phyloP scores from a whole-genome alignment of 1,140 invertebrate species.

The Heliothis virescens region DNA sequence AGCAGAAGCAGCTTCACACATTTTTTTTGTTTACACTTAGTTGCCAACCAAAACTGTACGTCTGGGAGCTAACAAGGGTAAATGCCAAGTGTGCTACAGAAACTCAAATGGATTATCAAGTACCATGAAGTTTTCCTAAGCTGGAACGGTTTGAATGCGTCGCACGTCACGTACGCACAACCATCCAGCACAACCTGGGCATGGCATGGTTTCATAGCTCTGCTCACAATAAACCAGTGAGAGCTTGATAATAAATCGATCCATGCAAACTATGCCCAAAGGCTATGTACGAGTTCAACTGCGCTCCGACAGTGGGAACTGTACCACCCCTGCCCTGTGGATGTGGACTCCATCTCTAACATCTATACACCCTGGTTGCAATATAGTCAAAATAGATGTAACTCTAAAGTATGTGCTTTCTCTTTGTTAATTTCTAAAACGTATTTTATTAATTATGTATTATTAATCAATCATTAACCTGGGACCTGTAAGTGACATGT shows the following conservation, averaged over 20 bases:
- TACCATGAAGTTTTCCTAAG: no score
- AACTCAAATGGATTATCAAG: no score
- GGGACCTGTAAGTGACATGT: not conserved
- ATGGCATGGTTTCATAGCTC: not conserved
- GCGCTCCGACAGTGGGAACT: not conserved
- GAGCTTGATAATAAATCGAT: not conserved
- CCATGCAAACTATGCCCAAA: constrained; percentile 5
- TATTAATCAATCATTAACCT: not conserved
- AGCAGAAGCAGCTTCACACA: no score
- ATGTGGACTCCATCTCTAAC: not conserved
- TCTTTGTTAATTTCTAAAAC: not conserved
- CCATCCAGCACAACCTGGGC: no score
- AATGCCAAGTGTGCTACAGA: no score
- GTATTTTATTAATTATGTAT: no score
- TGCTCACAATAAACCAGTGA: not conserved
- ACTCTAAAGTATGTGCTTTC: not conserved
- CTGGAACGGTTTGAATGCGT: no score
- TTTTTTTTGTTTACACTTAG: no score
- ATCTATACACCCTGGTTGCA: not conserved
- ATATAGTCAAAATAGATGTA: no score
- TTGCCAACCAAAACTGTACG: no score
- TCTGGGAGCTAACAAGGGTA: no score
- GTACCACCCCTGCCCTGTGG: not conserved
- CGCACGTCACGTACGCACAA: no score
- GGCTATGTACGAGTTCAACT: not conserved